Base-by-base conservation (phyloP, 1,140 invertebrate species). In the Neodiprion pinetum region DNA sequence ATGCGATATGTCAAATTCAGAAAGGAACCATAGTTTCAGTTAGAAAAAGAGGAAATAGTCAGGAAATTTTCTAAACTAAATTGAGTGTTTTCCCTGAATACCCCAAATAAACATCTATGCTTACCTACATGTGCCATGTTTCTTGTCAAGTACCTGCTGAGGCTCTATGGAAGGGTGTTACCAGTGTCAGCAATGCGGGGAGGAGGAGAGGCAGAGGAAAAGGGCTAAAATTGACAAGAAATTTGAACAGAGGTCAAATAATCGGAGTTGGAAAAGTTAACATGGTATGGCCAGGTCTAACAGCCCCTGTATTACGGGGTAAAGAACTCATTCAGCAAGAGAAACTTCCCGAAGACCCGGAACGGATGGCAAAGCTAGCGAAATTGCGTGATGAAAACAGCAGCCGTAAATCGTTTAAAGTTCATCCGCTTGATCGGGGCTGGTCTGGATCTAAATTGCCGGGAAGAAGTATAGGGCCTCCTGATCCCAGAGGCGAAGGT, bases 171-270 rank as follows among this genome's bases (percentile, higher is more conserved):
- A 97, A 97, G 86, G 95, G 96, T 65, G 94, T 98, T 1, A 96
- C 94, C 5, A 95, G 94, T 81, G 97, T 99, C 1, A 99, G 97
- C 92, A 98, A 98, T 92, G 95, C 97, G 78, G 98, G 98, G 76
- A 94, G 91, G 80, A 97, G 97, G 85, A 93, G 97, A 89, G 98
- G 98, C 74, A 92, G 98, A 90, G 97, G 93, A n/a, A 97, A 92
- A 88, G 94, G 94, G 72, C 92, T 91, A 75, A 94, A 92, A 82
- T 88, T 91, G 17, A 90, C 91, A 12, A 95, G 95, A 84, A 93
- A 99, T 90, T 91, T 99, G 48, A 98, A 99, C 85, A 92, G 88
- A 80, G 98, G 97, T 0, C 97, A 99, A 90, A 81, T 93, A 1
- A 94, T 99, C 83, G 98, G 98, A 69, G 84, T 93, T 12, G 97